Conservation (phyloP, 2,797 vertebrate genomes). For the Glyptemys insculpta region DNA sequence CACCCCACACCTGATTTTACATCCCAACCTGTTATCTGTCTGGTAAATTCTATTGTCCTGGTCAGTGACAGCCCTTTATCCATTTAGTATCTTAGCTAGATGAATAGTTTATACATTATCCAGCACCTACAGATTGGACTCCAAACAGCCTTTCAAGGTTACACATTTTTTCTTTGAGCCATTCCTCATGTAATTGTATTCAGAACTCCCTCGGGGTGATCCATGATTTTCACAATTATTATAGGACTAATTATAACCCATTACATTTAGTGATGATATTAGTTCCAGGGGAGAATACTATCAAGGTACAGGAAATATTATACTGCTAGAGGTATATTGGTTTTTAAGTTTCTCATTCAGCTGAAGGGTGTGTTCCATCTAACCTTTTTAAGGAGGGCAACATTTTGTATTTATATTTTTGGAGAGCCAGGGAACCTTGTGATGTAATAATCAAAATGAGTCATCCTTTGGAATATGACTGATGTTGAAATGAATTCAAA, state of each 20-base stretch:
- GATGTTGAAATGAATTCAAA: slow-evolving; percentile 24
- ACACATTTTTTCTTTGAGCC: neutral
- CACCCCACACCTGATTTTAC: neutral
- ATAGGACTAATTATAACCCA: neutral
- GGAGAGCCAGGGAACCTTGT: neutral
- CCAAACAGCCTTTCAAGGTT: slow-evolving; percentile 48
- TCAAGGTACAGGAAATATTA: neutral
- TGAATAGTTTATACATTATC: neutral
- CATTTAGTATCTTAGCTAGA: neutral
- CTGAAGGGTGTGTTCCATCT: neutral
- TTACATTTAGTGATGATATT: neutral
- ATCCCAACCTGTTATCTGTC: neutral
- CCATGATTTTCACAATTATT: neutral
- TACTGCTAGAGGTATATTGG: neutral
- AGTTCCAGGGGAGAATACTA: neutral
- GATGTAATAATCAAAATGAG: neutral
- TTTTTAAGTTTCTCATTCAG: slow-evolving; percentile 54
- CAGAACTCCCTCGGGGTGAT: neutral
- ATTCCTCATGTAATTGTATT: slow-evolving; percentile 30
- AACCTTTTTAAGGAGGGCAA: neutral
- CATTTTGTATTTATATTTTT: neutral
- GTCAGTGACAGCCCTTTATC: neutral
- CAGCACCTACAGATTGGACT: slow-evolving; percentile 55
- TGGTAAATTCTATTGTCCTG: neutral
- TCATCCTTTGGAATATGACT: neutral